phyloP scores from a whole-genome alignment of 2,888 invertebrate genomes.

The Nebria salina region DNA sequence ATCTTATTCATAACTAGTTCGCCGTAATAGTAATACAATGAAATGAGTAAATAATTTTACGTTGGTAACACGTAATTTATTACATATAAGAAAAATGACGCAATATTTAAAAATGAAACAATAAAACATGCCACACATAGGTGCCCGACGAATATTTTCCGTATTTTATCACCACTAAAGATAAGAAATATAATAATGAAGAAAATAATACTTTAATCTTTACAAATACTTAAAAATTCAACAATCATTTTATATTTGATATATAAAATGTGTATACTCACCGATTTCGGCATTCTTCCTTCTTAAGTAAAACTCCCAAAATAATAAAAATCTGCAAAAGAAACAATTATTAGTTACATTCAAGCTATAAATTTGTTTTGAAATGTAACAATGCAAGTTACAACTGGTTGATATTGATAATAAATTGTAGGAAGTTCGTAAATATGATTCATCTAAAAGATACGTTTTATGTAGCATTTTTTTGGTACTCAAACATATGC shows the following conservation, averaged over 20 bases:
- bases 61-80: neutral
- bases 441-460: neutral
- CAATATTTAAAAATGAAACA: neutral
- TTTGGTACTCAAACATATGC: too few relatives aligned
- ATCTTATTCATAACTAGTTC: neutral
- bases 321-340: constrained; percentile 43
- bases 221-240: neutral
- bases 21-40: neutral
- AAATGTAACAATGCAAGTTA: neutral
- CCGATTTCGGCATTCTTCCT: constrained; percentile 72
- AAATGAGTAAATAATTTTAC: neutral
- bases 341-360: constrained; percentile 5
- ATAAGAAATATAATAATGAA: neutral
- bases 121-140: neutral
- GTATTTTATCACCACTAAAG: neutral
- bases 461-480: too few relatives aligned
- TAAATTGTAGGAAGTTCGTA: neutral
- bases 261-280: constrained; percentile 60
- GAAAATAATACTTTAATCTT: neutral
- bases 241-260: neutral
- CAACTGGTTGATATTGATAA: neutral
- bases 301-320: constrained; percentile 34
- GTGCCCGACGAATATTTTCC: neutral
- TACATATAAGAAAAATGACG: neutral
- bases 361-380: neutral